Evolutionary conservation across 2,888 invertebrate genomes (phyloP), one percentile per base, ranked within the genome.

Genomic region (Agrotis exclamationis): DNA sequence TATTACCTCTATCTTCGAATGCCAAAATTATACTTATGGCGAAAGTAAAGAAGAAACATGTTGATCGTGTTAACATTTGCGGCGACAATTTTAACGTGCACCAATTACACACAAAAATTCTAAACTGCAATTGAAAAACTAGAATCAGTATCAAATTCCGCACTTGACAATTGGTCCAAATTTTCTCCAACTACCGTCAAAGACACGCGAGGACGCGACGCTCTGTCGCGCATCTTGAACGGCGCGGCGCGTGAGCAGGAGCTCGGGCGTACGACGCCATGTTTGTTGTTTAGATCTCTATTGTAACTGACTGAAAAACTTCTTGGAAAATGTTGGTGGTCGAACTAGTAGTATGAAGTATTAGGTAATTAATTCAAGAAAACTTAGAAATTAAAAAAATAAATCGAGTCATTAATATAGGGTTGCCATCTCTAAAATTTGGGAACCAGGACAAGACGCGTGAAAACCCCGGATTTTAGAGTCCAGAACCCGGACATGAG

Each of bases 111-210:
- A 48, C 24, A 44, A 28, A n/a, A 16, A 33, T n/a, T 39, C 24
- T 7, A 5, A 45, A 18, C 24, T 2, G 1, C 3, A n/a, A 44
- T 47, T 4, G 14, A 58, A 58, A 54, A 73, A 58, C 39, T 44
- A 20, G 24, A 56, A 60, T 56, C 45, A 24, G 62, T 45, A 59
- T 59, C 24, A 24, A 70, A 74, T 63, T 57, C 63, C 71, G 5
- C n/a, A 13, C 44, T 0, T 5, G 28, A 54, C 24, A 20, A 13
- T 56, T 4, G 2, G 3, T 53, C 54, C n/a, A 47, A 71, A 66
- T 71, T 79, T 79, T 79, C 77, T 76, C 66, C 48, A 24, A 44
- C 50, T 62, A 54, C 22, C 47, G 63, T 53, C 63, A 64, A 47
- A 16, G 2, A 28, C 77, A 79, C 72, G 72, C 71, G 39, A 78